Percentiles rank a stretch among this genome's conserved stretches.
phyloP scores from a whole-genome alignment of 2,113 vertebrate species.

The Hystrix cristata region DNA sequence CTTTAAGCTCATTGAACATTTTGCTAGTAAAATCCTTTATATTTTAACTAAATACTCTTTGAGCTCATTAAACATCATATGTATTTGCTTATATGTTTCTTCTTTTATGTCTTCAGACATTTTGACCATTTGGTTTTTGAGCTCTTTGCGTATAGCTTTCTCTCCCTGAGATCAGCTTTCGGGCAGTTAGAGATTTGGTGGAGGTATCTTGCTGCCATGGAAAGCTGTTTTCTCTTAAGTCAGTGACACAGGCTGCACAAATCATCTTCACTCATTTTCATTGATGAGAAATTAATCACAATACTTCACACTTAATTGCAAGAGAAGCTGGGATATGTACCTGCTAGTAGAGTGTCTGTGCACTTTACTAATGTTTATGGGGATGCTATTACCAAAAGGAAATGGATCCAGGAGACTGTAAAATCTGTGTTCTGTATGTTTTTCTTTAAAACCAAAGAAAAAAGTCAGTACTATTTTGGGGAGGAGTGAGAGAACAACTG shows the following conservation, averaged over 20 bases:
- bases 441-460: not conserved
- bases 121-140: not conserved
- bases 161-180: not conserved
- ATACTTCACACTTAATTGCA: not conserved
- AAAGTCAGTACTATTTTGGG: not conserved
- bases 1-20: not conserved
- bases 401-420: not conserved
- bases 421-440: not conserved
- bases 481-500: not conserved
- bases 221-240: not conserved
- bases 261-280: not conserved
- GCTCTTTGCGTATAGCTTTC: not conserved
- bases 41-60: not conserved
- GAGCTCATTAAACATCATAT: not conserved
- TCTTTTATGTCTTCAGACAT: not conserved
- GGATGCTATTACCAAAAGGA: not conserved
- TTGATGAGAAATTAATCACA: not conserved
- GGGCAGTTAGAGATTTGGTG: not conserved
- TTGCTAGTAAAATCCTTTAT: not conserved
- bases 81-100: not conserved
- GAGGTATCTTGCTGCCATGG: not conserved
- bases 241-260: not conserved
- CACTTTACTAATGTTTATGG: not conserved
- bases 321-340: not conserved
- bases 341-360: not conserved